Evolutionary conservation across 2,113 vertebrate genomes (phyloP), one percentile per base, ranked within the genome.

Genomic region (Patagioenas fasciata): DNA sequence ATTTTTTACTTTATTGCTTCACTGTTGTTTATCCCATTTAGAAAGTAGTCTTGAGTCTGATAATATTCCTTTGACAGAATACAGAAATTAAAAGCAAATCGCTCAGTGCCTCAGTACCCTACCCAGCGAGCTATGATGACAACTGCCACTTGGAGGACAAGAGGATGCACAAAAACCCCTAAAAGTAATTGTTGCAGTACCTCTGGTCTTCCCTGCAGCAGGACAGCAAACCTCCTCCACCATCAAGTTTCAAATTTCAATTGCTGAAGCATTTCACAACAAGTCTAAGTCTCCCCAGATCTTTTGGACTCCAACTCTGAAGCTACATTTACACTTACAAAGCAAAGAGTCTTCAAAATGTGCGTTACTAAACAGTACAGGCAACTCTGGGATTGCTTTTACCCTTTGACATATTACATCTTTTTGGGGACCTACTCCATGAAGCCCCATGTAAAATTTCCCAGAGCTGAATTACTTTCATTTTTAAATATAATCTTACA

Each of bases 51-150:
- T 51, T 48, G 48, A 48, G 2, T 60, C 8, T 42, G 53, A 85
- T 25, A 80, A 14, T 31, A 69, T 51, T 51, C 15, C 15, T 77
- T 79, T 60, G 32, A 67, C 10, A 79, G 57, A 79, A 58, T 13
- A 21, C 4, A 60, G 14, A 87, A 74, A 47, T 26, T 60, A 38
- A 62, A 91, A 88, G 26, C 19, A 64, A 25, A 64, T 75, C 19
- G 32, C 5, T 4, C 13, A 64, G 4, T 12, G 2, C 5, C 13
- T 60, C 57, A 64, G 11, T 24, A 5, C 10, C 32, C 25, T 42
- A 20, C 2, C 2, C 1, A 1, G 40, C 57, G 15, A 86, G 3
- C 19, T 54, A 4, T 3, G 1, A 19, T 13, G 6, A 1, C 20
- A 26, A 44, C n/a, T 77, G 28, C 11, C 25, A 80, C 15, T 48